Evolutionary conservation across 2,113 vertebrate species (phyloP).

Genomic region (Urocynchramus pylzowi): DNA sequence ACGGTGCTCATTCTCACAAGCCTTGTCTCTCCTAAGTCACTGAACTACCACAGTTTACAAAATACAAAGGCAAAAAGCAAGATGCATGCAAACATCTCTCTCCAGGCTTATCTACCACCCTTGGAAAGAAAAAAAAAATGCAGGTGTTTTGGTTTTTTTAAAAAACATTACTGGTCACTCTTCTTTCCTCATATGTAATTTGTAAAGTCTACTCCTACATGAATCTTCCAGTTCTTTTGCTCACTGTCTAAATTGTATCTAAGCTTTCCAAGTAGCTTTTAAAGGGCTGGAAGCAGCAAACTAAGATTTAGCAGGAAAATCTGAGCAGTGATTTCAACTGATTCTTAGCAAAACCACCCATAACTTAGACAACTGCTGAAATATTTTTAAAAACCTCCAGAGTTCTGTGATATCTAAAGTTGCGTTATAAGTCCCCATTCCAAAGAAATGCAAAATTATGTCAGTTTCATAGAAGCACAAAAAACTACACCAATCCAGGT

Average conservation of each 20-base stretch:
- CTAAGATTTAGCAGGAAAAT: background rate
- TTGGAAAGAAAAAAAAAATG: background rate
- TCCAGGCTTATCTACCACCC: background rate
- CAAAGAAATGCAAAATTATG: background rate
- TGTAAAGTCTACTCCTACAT: background rate
- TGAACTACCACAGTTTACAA: background rate
- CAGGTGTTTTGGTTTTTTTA: background rate
- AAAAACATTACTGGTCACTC: background rate
- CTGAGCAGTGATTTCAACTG: background rate
- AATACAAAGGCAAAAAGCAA: background rate
- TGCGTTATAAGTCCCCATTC: background rate
- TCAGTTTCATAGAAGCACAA: background rate
- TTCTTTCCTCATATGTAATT: background rate
- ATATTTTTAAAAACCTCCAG: background rate
- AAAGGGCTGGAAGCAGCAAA: background rate
- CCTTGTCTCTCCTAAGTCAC: background rate
- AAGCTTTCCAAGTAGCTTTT: background rate
- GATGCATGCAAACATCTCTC: background rate
- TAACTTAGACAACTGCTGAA: background rate
- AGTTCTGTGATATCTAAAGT: background rate
- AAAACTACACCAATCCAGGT: background rate
- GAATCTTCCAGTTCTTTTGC: background rate
- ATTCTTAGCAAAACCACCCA: background rate
- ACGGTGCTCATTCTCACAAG: background rate
- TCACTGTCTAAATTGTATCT: background rate